Evolutionary conservation across 2,888 invertebrate genomes (phyloP), one percentile per base, ranked within the genome.

Genomic region (Bembecia ichneumoniformis): DNA sequence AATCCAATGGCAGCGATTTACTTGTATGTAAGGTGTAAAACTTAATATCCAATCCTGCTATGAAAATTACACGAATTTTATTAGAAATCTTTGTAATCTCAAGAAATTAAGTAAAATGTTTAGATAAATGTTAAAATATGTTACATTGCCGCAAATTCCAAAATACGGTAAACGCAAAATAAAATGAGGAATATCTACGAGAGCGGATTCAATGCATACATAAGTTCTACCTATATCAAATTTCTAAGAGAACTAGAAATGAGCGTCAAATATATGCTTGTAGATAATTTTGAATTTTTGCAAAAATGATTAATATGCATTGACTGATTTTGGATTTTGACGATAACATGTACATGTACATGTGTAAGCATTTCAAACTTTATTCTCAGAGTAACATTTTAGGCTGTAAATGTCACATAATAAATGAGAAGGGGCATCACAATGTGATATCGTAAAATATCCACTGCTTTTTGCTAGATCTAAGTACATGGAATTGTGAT

Each of bases 31-130:
- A 57, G 64, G 61, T 67, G 62, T 63, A 69, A 68, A 66, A 63
- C 58, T 58, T 75, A 75, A 66, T 3, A 46, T 46, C 76, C 72
- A 77, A 77, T 77, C 82, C 82, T 75, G 80, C 82, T 83, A 79
- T 76, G 47, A 77, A 77, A 78, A 74, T 76, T 81, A 80, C 81
- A 84, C 81, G 82, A 86, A 86, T 83, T 83, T 82, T 81, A 79
- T 71, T 83, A 82, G 76, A 74, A 76, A 66, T 82, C 82, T 82
- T 81, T 77, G 74, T 80, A 79, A 80, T 79, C 75, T 78, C 74
- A 77, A 77, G 58, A 71, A 74, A 71, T 71, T 78, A 74, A 74
- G 74, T 79, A 79, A 74, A 68, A 66, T 67, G 61, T 70, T 72
- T 77, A 78, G 74, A 67, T 74, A 77, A 80, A 76, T 76, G 71